These are phyloP conservation scores for Hyppa rectilinea DNA, from an alignment of 2,888 invertebrate species.

Conservation along the genomic window DNA sequence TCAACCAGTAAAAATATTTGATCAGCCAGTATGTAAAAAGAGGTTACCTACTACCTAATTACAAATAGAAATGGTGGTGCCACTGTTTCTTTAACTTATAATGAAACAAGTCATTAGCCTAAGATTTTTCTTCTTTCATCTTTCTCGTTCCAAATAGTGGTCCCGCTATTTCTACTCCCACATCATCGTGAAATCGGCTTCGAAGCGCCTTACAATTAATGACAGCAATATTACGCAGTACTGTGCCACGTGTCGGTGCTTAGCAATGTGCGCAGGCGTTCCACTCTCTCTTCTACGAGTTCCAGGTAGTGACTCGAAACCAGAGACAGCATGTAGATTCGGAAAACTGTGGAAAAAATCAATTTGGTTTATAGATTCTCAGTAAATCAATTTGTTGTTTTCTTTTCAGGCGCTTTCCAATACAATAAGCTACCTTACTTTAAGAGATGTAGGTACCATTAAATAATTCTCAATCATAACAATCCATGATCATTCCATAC, in stretches of 20 bases:
- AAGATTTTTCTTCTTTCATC: not conserved
- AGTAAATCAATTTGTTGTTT: not conserved
- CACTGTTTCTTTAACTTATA: not conserved
- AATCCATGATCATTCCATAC: not conserved
- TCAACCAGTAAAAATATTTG: not conserved
- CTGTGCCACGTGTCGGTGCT: conserved; percentile 79
- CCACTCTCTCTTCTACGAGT: conserved; percentile 78
- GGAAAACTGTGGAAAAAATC: conserved; percentile 75
- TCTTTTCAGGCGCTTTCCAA: not conserved
- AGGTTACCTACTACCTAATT: not conserved
- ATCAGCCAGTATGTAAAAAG: not conserved
- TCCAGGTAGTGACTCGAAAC: conserved; percentile 83
- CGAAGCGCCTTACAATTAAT: conserved; percentile 2
- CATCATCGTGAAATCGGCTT: no score
- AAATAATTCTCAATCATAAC: no score
- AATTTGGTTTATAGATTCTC: no score
- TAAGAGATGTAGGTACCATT: not conserved
- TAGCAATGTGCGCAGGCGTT: conserved; percentile 75
- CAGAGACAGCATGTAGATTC: conserved; percentile 86
- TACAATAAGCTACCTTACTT: not conserved
- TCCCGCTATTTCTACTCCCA: not conserved
- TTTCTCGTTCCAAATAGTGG: not conserved
- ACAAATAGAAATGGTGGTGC: not conserved
- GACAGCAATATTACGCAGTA: conserved; percentile 38
- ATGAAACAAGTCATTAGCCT: not conserved